These are phyloP conservation scores for Tenodera sinensis DNA, from an alignment of 2,888 invertebrate species.

Conservation along the genomic window DNA sequence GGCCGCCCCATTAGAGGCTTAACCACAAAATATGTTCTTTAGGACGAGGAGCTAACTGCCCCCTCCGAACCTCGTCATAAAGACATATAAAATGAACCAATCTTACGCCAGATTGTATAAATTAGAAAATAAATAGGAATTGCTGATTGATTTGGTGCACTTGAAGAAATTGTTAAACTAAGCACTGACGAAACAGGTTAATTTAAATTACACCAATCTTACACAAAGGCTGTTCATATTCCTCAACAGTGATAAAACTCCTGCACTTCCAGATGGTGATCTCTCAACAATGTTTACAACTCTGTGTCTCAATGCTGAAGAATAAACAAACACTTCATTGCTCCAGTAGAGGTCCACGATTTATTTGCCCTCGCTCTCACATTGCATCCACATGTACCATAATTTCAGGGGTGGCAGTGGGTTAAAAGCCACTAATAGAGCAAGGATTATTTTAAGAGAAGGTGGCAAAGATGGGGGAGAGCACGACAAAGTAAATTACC, in stretches of 20 bases:
- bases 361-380: not conserved
- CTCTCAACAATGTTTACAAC: not conserved
- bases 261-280: not conserved
- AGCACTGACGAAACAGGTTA: no score
- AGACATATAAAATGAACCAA: no score
- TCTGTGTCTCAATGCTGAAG: not conserved
- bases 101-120: no score
- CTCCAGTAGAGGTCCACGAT: not conserved
- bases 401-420: not conserved
- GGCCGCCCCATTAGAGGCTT: no score
- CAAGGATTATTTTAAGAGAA: not conserved
- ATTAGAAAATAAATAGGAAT: no score
- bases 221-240: not conserved
- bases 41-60: no score
- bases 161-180: no score
- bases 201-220: no score
- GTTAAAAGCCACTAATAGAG: not conserved
- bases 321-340: not conserved
- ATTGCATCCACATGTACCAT: not conserved
- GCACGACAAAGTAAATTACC: not conserved
- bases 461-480: not conserved
- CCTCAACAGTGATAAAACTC: not conserved
- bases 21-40: no score
- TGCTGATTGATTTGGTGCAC: no score
- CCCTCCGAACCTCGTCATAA: no score